A percentile compares a stretch with the other conserved stretches of the same genome.
phyloP scores from a whole-genome alignment of 2,888 invertebrate species.

The Elysia crispata region DNA sequence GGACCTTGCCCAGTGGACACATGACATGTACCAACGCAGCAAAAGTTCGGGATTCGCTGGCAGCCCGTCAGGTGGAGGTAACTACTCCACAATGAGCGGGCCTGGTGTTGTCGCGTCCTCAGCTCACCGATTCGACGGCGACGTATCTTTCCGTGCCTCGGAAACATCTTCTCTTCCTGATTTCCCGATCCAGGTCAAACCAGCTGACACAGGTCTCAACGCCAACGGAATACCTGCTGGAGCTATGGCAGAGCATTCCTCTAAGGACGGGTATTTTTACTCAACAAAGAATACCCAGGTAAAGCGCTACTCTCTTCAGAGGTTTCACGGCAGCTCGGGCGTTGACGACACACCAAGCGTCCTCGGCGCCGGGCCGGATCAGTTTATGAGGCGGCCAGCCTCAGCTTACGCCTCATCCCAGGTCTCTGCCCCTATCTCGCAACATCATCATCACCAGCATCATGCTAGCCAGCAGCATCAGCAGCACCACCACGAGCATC shows the following conservation, averaged over 20 bases:
- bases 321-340: slow-evolving; percentile 38
- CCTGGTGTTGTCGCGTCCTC: slow-evolving; percentile 23
- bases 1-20: slow-evolving; percentile 91
- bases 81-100: neutral
- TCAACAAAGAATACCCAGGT: slow-evolving; percentile 64
- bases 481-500: slow-evolving; percentile 1
- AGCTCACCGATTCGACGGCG: slow-evolving; percentile 14
- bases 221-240: neutral
- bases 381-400: neutral
- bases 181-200: slow-evolving; percentile 57
- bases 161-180: slow-evolving; percentile 45
- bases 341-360: neutral
- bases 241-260: slow-evolving; percentile 49
- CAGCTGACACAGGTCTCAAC: slow-evolving; percentile 56
- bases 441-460: neutral
- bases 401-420: neutral
- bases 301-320: slow-evolving; percentile 68
- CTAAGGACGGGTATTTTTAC: slow-evolving; percentile 73
- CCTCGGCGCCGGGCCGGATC: neutral
- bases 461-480: neutral
- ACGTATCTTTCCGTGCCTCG: neutral
- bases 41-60: slow-evolving; percentile 41
- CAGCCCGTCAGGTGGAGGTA: neutral
- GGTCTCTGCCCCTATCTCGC: neutral
- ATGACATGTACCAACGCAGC: slow-evolving; percentile 57